Conservation (phyloP, 2,113 vertebrate genomes). For the Coptodon rendalli region DNA sequence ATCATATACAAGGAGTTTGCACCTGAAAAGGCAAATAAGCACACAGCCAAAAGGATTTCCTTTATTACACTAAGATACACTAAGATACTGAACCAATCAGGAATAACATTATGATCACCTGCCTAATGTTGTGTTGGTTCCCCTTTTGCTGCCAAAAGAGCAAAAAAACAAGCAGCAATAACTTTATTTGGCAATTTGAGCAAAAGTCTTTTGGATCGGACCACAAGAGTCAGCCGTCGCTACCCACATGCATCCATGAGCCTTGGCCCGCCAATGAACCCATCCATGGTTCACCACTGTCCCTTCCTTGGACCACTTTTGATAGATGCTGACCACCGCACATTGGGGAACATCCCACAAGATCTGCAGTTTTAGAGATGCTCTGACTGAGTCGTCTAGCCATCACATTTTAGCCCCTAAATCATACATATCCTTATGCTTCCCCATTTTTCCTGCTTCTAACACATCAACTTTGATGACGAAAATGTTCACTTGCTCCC, state of each 20-base stretch:
- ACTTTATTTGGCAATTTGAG: background rate
- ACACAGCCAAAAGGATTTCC: background rate
- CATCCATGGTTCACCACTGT: background rate
- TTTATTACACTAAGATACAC: background rate
- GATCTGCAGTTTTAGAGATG: background rate
- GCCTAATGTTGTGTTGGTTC: background rate
- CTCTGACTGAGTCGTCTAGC: background rate
- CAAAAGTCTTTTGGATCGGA: background rate
- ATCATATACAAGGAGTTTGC: background rate
- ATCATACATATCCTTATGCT: background rate
- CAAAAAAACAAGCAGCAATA: background rate
- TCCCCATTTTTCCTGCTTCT: background rate
- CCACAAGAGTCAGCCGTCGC: background rate
- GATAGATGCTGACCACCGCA: background rate
- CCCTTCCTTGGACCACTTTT: background rate
- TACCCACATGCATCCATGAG: background rate
- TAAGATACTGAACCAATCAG: background rate
- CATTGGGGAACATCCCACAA: background rate
- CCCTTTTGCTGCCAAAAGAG: background rate
- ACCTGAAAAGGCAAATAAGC: background rate
- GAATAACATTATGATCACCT: background rate
- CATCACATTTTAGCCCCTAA: background rate
- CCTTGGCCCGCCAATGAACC: background rate
- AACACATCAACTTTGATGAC: background rate
- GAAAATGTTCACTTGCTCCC: background rate